phyloP scores from a whole-genome alignment of 2,888 invertebrate genomes.

The Argyra leucocephala region DNA sequence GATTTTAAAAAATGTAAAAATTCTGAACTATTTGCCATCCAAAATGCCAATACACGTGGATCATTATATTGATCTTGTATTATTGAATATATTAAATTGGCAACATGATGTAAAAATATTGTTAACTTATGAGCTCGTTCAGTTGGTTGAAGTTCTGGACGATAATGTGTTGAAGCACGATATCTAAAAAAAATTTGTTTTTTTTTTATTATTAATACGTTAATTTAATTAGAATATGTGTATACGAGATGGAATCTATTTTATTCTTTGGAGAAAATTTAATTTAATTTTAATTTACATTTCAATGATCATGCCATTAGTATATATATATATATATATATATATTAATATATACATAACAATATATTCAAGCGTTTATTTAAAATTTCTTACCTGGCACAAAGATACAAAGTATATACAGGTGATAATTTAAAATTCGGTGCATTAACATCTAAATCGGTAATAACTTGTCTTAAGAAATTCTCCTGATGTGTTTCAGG shows the following conservation, averaged over 20 bases:
- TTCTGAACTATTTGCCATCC: slow-evolving; percentile 97
- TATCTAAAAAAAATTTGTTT: slow-evolving; percentile 48
- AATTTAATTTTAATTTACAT: no score
- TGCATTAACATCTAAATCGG: slow-evolving; percentile 77
- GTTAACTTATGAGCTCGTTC: slow-evolving; percentile 87
- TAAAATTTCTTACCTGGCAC: slow-evolving; percentile 58
- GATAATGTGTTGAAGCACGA: slow-evolving; percentile 86
- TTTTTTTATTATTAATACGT: no score
- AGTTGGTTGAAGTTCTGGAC: slow-evolving; percentile 82
- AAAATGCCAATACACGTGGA: slow-evolving; percentile 79
- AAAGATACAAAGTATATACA: slow-evolving; percentile 91
- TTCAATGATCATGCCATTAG: not conserved
- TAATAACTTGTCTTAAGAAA: slow-evolving; percentile 78
- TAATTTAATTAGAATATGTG: no score
- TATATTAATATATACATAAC: not conserved
- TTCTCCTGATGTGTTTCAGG: slow-evolving; percentile 90
- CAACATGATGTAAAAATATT: slow-evolving; percentile 80
- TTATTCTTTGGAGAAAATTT: no score
- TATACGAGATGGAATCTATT: no score
- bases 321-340: not conserved
- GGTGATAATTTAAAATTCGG: slow-evolving; percentile 93
- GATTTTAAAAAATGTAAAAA: slow-evolving; percentile 90
- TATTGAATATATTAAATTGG: slow-evolving; percentile 73
- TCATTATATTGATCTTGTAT: slow-evolving; percentile 82
- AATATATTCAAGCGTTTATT: not conserved